phyloP scores from a whole-genome alignment of 2,113 vertebrate genomes.

The Brachirus orientalis region DNA sequence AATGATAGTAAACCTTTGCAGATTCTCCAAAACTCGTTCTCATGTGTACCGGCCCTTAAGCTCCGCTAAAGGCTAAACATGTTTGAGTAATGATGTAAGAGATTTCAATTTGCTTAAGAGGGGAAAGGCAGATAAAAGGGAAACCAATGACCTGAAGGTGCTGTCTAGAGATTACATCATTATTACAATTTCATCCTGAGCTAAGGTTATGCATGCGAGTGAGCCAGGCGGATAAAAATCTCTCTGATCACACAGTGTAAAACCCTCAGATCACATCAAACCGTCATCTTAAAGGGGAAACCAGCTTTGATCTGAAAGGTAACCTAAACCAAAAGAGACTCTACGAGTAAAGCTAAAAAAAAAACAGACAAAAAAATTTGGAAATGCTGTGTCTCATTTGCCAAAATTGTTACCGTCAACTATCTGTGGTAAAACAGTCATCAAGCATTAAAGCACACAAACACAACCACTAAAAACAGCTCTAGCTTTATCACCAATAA shows the following conservation, averaged over 20 bases:
- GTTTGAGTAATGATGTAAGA: conserved; percentile 16
- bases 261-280: conserved; percentile 36
- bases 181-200: conserved; percentile 31
- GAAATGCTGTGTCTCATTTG: background rate
- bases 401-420: background rate
- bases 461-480: background rate
- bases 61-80: conserved; percentile 5
- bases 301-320: conserved; percentile 17
- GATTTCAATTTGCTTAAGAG: conserved; percentile 31
- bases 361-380: background rate
- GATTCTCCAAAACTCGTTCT: too few relatives aligned
- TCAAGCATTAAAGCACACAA: background rate
- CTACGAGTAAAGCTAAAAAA: background rate
- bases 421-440: background rate
- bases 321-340: background rate
- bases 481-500: conserved; percentile 4
- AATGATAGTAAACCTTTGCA: too few relatives aligned
- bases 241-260: background rate
- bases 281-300: conserved; percentile 14
- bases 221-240: background rate
- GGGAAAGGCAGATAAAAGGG: conserved; percentile 15
- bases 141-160: background rate
- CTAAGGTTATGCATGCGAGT: conserved; percentile 1
- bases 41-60: too few relatives aligned
- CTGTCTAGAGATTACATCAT: conserved; percentile 39